phyloP scores from a whole-genome alignment of 1,140 invertebrate species.

The Bursaphelenchus mucronatus region DNA sequence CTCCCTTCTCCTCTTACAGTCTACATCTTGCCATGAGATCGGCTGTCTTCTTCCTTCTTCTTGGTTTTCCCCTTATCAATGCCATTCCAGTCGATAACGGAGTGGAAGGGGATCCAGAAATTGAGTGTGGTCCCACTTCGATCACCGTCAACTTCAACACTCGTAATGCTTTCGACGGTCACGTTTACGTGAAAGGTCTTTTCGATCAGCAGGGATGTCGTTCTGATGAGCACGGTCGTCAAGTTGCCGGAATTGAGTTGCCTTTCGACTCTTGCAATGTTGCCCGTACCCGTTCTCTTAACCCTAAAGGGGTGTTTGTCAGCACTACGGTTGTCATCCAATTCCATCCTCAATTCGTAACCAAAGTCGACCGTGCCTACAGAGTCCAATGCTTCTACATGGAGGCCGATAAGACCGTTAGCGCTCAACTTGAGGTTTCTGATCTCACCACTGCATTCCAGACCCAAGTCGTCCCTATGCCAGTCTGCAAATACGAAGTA shows the following conservation, averaged over 20 bases:
- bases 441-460: slow-evolving; percentile 60
- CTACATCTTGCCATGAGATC: too few relatives aligned
- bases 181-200: slow-evolving; percentile 60
- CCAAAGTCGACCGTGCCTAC: slow-evolving; percentile 60
- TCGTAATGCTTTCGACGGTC: slow-evolving; percentile 60
- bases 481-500: slow-evolving; percentile 56
- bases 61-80: not conserved
- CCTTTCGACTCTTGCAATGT: slow-evolving; percentile 61
- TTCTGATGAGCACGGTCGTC: slow-evolving; percentile 58
- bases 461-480: slow-evolving; percentile 61
- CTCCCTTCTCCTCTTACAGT: too few relatives aligned
- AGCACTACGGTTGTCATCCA: slow-evolving; percentile 60
- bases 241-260: slow-evolving; percentile 60
- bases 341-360: slow-evolving; percentile 60
- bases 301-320: slow-evolving; percentile 59
- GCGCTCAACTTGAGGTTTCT: slow-evolving; percentile 56
- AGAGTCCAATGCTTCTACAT: slow-evolving; percentile 61
- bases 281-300: slow-evolving; percentile 58
- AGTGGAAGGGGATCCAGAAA: slow-evolving; percentile 53
- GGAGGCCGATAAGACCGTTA: slow-evolving; percentile 61
- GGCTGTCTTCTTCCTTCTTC: too few relatives aligned
- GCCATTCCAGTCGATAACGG: slow-evolving; percentile 55
- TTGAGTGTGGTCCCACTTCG: slow-evolving; percentile 58
- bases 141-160: slow-evolving; percentile 61
- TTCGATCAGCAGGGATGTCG: slow-evolving; percentile 58